phyloP scores from a whole-genome alignment of 2,888 invertebrate species.

The Xiphydria camelus region DNA sequence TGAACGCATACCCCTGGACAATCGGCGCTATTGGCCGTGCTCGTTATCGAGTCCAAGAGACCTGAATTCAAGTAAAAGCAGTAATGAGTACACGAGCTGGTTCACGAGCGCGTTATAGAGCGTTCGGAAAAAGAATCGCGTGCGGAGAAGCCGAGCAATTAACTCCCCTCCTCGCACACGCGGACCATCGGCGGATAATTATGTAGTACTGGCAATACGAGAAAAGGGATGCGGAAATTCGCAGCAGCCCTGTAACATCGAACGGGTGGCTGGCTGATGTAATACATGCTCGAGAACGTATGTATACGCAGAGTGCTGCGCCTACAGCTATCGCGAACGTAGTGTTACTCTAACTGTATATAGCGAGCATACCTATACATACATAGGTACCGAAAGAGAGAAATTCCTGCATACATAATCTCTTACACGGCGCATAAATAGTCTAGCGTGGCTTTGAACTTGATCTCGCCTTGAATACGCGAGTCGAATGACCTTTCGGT shows the following conservation, averaged over 20 bases:
- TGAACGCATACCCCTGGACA: slow-evolving; percentile 91
- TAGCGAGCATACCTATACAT: slow-evolving; percentile 18
- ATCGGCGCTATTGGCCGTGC: slow-evolving; percentile 81
- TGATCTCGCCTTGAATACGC: slow-evolving; percentile 25
- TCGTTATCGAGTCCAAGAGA: slow-evolving; percentile 81
- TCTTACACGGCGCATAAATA: slow-evolving; percentile 23
- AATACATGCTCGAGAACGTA: no score
- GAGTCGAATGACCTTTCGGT: neutral
- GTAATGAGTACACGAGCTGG: no score
- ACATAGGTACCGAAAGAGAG: slow-evolving; percentile 31
- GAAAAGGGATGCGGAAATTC: no score
- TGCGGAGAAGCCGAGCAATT: no score
- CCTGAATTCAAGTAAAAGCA: no score
- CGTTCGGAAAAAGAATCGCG: no score
- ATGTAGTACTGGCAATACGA: no score
- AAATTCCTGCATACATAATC: slow-evolving; percentile 54
- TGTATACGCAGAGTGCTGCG: neutral
- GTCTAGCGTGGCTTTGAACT: slow-evolving; percentile 36
- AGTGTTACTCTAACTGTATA: slow-evolving; percentile 27
- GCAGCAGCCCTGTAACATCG: no score
- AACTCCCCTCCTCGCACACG: no score
- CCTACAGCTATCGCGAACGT: neutral
- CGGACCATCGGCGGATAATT: no score
- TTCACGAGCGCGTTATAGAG: no score
- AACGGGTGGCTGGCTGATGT: no score